Evolutionary conservation across 2,888 invertebrate species (phyloP), one percentile per base, ranked within the genome.

Genomic region (Apodemia duryi): DNA sequence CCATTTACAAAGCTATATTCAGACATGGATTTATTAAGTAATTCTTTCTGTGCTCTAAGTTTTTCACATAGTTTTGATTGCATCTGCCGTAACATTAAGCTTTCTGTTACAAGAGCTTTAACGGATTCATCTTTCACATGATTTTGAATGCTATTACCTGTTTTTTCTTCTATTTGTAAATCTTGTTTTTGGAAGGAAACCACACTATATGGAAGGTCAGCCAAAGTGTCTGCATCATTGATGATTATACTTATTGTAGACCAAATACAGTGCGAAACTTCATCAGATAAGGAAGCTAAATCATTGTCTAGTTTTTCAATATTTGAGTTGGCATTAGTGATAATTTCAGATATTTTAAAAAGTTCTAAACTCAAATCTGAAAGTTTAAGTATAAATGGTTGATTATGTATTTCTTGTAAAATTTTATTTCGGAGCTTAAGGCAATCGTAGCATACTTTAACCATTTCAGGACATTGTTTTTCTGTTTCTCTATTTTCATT

Each of bases 391-490:
- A 88, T 78, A 77, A 89, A 90, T 29, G 84, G 77, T 71, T 92
- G 91, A 62, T 85, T 81, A n/a, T 84, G 82, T 57, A 88, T 77
- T 73, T 91, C 88, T 66, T 77, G 77, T 57, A 94, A 76, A 67
- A 93, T 85, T 73, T 83, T 88, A 70, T 89, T 92, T 71, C 93
- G 88, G 5, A 91, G 76, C 77, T 93, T 93, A 0, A 94, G 79
- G 67, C 93, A 93, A 65, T 93, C 87, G 70, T 93, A 94, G 49
- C 94, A 84, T 61, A 93, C 78, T 76, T 92, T 93, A 32, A 92
- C 91, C 74, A 94, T 94, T 57, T 92, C 90, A 65, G 83, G 81
- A 70, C 92, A 92, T 71, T 90, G 89, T 54, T 81, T 85, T 60
- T 89, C 88, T 71, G 82, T 82, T 35, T 81, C 81, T 74, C 86